Evolutionary conservation across 2,797 vertebrate genomes (phyloP), one percentile per base, ranked within the genome.

Genomic region (Phataginus tricuspis): DNA sequence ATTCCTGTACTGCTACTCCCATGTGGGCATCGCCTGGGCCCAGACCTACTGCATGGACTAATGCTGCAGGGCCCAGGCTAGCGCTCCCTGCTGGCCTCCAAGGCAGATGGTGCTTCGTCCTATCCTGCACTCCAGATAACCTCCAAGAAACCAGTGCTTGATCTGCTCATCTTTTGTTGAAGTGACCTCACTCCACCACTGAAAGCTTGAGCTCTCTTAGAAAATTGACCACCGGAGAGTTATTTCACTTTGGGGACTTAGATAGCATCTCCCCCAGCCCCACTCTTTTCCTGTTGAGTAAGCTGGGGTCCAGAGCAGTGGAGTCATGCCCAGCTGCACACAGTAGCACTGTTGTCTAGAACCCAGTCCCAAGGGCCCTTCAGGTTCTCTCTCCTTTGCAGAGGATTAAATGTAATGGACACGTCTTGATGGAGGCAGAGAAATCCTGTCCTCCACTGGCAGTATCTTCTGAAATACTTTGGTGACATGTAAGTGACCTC

Each of bases 1-100:
- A 66, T 98, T 99, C 96, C 98, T 99, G 53, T 99, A 99, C 96
- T 99, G 98, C 96, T 99, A 98, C 21, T 93, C 98, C 45, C 98
- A 99, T 0, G 97, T 99, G 92, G 99, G 99, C 93, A 99, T 99
- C 12, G 98, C 98, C 94, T 99, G 98, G 98, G 98, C 98, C 66
- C 97, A 97, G 77, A 98, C 94, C 0, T 29, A 82, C 0, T 21
- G 96, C 4, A 37, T 3, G 1, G 85, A 88, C 27, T 90, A 86
- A 86, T 15, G 34, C 78, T 1, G 0, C 45, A 4, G 1, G 18
- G n/a, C 42, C 39, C 23, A 25, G 49, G 66, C 23, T 79, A 2
- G 39, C 64, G 51, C 61, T 79, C 11, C 4, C 29, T 12, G 49
- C n/a, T 2, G 34, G 42, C 7, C 34, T 90, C 59, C 64, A 45